Conservation (phyloP, 2,888 invertebrate species). For the Drepanosiphum platanoidis region DNA sequence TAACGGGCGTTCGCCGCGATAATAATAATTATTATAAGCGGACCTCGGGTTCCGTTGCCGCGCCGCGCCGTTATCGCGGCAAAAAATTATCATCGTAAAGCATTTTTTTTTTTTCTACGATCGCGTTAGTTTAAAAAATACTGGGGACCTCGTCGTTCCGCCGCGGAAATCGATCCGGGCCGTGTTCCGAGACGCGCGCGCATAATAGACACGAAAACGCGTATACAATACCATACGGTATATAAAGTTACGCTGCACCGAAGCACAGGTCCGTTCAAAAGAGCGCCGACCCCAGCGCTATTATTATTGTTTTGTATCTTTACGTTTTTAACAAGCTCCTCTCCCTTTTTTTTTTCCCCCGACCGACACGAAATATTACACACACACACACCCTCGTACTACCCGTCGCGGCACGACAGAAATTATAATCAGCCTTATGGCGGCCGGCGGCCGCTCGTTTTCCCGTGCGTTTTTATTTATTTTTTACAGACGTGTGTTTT, state of each 20-base stretch:
- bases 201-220: slow-evolving; percentile 25
- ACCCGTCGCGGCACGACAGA: neutral
- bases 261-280: slow-evolving; percentile 24
- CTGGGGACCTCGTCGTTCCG: no score
- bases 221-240: slow-evolving; percentile 36
- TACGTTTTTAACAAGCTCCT: slow-evolving; percentile 44
- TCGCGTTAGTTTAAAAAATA: neutral
- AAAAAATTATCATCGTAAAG: slow-evolving; percentile 4
- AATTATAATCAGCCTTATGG: slow-evolving; percentile 38
- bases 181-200: slow-evolving; percentile 5
- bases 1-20: neutral
- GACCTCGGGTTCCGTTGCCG: no score
- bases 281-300: slow-evolving; percentile 5
- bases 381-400: neutral
- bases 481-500: neutral
- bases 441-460: no score
- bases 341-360: slow-evolving; percentile 28
- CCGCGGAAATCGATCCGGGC: slow-evolving; percentile 29
- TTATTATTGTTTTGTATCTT: slow-evolving; percentile 55
- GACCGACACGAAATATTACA: slow-evolving; percentile 16
- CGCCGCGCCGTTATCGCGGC: slow-evolving; percentile 14
- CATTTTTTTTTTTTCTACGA: slow-evolving; percentile 24
- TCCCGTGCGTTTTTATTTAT: neutral
- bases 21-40: neutral
- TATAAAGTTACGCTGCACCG: slow-evolving; percentile 39